These are phyloP conservation scores for Oophaga sylvatica DNA, from an alignment of 2,797 vertebrate genomes.

Conservation along the genomic window DNA sequence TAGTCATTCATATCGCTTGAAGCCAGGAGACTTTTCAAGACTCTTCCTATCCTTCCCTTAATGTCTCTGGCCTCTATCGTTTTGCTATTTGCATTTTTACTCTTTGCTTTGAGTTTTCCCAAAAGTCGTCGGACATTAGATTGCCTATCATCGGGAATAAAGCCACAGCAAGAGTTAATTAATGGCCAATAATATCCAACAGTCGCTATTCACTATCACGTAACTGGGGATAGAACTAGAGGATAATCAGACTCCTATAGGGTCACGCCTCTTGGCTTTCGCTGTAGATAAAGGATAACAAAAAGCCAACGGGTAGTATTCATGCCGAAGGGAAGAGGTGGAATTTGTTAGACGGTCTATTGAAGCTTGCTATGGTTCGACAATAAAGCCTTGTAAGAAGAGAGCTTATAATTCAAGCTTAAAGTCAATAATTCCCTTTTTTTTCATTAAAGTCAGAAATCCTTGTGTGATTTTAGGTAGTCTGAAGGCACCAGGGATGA, in stretches of 20 bases:
- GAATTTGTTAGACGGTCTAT: background rate
- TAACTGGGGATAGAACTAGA: background rate
- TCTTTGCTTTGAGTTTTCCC: background rate
- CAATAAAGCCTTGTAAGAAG: background rate
- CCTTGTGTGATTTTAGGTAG: background rate
- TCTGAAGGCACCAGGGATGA: conserved; percentile 18
- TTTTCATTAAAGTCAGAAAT: conserved; percentile 27
- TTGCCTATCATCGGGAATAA: background rate
- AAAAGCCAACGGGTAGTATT: conserved; percentile 9
- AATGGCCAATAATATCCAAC: background rate
- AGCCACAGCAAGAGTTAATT: conserved; percentile 12
- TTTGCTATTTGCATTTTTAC: conserved; percentile 7
- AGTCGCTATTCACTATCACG: background rate
- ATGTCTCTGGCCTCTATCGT: background rate
- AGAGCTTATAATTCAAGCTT: conserved; percentile 17
- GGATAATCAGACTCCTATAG: background rate
- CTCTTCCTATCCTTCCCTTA: background rate
- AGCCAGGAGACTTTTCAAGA: no score
- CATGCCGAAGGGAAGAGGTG: background rate
- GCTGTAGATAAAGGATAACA: background rate
- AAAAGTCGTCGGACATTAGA: background rate
- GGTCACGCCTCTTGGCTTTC: conserved; percentile 12
- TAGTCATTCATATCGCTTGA: background rate
- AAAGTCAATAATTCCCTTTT: conserved; percentile 25
- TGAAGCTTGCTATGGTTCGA: background rate